Conservation (phyloP, 2,113 vertebrate species). For the Pholis gunnellus region DNA sequence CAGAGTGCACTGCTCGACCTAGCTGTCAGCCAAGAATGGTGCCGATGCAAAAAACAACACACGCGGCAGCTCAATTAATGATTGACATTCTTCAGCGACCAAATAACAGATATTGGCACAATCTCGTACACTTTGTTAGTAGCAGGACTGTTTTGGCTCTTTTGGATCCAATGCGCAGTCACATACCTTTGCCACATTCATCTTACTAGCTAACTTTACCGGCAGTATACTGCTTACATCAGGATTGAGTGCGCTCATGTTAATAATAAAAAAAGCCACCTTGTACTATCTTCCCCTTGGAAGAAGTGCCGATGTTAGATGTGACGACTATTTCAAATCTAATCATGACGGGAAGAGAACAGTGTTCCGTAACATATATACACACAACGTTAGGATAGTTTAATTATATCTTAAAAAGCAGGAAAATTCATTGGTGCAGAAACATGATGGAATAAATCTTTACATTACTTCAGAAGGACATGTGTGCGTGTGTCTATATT, state of each 20-base stretch:
- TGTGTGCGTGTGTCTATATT: neutral
- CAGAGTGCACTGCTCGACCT: neutral
- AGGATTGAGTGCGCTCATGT: neutral
- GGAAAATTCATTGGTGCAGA: neutral
- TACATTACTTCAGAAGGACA: neutral
- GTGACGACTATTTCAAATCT: neutral
- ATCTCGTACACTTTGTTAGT: neutral
- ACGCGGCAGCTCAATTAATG: neutral
- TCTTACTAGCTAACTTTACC: slow-evolving; percentile 4
- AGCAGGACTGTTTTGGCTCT: neutral
- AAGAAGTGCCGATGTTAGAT: neutral
- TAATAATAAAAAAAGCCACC: neutral
- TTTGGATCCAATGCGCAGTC: neutral
- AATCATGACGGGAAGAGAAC: neutral
- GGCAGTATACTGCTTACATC: neutral
- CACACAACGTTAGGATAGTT: too few species aligned
- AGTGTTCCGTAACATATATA: neutral
- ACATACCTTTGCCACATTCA: neutral
- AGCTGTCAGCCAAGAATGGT: neutral
- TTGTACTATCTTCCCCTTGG: neutral
- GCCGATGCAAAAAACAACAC: neutral
- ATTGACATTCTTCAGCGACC: neutral
- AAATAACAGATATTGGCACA: neutral
- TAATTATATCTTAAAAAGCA: neutral
- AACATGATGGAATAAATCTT: neutral